Evolutionary conservation across 2,888 invertebrate species (phyloP).

Genomic region (Hyalella azteca): DNA sequence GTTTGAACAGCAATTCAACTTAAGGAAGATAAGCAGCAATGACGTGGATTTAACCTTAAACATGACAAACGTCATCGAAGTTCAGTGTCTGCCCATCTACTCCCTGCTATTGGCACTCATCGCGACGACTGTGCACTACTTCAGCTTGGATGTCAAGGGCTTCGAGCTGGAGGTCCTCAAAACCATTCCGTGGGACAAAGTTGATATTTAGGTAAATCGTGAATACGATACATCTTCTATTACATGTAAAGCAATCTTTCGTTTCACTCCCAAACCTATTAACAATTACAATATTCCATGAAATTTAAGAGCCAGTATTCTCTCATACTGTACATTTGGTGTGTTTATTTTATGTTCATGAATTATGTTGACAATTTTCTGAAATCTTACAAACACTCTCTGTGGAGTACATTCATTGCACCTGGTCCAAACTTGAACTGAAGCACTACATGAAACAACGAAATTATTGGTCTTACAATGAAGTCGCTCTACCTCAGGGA

Average conservation of each 20-base stretch:
- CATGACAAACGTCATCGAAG: constrained; percentile 56
- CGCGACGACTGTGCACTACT: constrained; percentile 66
- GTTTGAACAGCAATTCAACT: constrained; percentile 55
- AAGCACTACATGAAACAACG: constrained; percentile 63
- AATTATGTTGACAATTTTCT: neutral
- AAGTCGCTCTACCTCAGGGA: constrained; percentile 64
- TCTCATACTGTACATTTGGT: no score
- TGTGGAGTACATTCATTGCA: constrained; percentile 66
- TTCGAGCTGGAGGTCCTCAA: constrained; percentile 66
- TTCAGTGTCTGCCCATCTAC: constrained; percentile 68
- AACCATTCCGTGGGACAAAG: constrained; percentile 67
- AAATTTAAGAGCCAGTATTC: neutral
- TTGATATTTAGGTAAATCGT: constrained; percentile 64
- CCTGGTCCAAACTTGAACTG: constrained; percentile 63
- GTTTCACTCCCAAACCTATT: no score
- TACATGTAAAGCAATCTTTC: neutral
- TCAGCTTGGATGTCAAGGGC: constrained; percentile 69
- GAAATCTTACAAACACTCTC: constrained; percentile 59
- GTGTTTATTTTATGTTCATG: no score
- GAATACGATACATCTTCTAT: neutral
- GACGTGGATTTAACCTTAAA: neutral
- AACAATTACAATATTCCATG: neutral
- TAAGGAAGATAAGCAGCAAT: constrained; percentile 53
- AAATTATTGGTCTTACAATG: constrained; percentile 64
- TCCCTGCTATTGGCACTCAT: constrained; percentile 66